Percentiles rank a stretch among this genome's conserved stretches.
These are phyloP conservation scores for Calyptomena viridis DNA, from an alignment of 2,113 vertebrate genomes.

Conservation along the genomic window DNA sequence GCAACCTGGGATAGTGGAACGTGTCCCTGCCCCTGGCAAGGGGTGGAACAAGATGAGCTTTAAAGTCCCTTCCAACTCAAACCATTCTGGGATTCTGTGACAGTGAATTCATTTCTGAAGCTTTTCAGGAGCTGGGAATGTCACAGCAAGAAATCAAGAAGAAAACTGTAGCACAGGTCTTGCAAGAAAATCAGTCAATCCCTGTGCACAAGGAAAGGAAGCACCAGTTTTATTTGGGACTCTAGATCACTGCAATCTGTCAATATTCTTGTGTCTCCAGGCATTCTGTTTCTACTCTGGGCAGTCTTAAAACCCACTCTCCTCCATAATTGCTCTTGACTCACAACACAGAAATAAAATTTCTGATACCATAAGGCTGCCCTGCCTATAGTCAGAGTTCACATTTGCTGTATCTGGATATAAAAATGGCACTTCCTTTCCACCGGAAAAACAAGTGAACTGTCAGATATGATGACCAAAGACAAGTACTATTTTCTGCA, in stretches of 20 bases:
- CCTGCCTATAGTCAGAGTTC: background rate
- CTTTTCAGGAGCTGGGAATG: background rate
- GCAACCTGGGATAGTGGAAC: background rate
- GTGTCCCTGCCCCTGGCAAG: background rate
- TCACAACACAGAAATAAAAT: background rate
- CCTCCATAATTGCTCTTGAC: background rate
- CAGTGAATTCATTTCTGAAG: background rate
- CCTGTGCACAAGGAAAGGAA: background rate
- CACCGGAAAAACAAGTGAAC: background rate
- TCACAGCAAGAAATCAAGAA: background rate
- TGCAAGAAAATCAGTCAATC: background rate
- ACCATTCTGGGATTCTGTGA: background rate
- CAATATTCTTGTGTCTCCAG: background rate
- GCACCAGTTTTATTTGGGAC: background rate
- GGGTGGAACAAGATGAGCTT: background rate
- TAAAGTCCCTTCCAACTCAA: background rate
- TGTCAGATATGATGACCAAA: background rate
- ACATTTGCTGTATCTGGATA: background rate
- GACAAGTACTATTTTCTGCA: background rate
- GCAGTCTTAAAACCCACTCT: background rate
- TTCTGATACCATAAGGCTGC: background rate
- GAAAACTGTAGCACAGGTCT: background rate
- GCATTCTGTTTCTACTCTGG: background rate
- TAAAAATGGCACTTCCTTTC: background rate
- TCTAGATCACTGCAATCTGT: background rate